Evolutionary conservation across 2,888 invertebrate species (phyloP).

Genomic region (Thereva unica): DNA sequence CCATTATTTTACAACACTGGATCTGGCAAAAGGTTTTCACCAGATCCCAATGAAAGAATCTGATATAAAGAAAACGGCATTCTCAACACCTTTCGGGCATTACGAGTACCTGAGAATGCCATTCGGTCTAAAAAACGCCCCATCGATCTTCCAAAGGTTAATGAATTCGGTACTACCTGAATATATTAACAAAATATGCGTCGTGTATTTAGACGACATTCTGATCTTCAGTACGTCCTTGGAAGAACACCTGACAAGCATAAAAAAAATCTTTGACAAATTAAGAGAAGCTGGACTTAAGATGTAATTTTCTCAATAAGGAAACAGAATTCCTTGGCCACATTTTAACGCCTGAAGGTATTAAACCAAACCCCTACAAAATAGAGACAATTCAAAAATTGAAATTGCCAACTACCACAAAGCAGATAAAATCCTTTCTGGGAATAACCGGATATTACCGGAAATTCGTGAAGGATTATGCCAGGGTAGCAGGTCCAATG

Average conservation of each 20-base stretch:
- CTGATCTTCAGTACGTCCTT: constrained; percentile 36
- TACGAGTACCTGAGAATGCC: no score
- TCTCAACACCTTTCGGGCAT: constrained; percentile 29
- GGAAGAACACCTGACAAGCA: constrained; percentile 37
- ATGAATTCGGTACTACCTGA: no score
- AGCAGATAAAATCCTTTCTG: no score
- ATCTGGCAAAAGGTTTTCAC: constrained; percentile 39
- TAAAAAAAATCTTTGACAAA: constrained; percentile 36
- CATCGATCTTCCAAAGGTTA: no score
- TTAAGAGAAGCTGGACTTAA: constrained; percentile 37
- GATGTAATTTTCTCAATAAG: constrained; percentile 43
- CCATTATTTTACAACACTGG: constrained; percentile 38
- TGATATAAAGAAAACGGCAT: constrained; percentile 36
- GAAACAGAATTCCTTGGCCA: constrained; percentile 46
- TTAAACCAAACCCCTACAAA: no score
- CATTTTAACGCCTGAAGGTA: no score
- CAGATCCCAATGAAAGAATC: constrained; percentile 35
- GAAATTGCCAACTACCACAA: no score
- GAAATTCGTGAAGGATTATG: no score
- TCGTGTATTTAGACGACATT: constrained; percentile 39
- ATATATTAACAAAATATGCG: no score
- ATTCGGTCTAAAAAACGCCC: no score
- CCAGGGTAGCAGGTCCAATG: no score
- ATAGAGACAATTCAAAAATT: constrained; percentile 60
- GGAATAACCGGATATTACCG: no score